Conservation (phyloP, 2,113 vertebrate genomes). For the Callithrix jacchus region DNA sequence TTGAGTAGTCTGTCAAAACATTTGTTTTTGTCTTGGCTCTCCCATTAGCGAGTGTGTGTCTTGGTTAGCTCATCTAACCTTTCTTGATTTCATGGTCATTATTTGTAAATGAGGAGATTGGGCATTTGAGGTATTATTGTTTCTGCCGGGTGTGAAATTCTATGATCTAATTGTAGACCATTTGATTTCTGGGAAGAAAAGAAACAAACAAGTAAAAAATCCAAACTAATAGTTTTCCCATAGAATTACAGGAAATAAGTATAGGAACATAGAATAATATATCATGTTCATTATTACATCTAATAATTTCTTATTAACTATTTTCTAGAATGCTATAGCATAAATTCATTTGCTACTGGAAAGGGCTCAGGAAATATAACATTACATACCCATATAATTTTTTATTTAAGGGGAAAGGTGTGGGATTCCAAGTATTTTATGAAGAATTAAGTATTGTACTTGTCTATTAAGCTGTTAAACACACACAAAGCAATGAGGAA, state of each 20-base stretch:
- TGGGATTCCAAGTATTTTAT: neutral
- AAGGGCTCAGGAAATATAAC: neutral
- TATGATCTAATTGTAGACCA: neutral
- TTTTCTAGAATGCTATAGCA: neutral
- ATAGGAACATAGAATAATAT: too few species aligned
- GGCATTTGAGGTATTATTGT: neutral
- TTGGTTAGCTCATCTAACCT: neutral
- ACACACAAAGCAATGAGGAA: neutral
- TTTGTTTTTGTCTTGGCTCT: neutral
- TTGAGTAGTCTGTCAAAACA: neutral
- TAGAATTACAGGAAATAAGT: neutral
- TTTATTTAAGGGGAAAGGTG: neutral
- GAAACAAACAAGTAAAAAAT: neutral
- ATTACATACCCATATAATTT: neutral
- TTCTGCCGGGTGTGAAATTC: neutral
- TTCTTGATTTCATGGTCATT: neutral
- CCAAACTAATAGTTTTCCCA: neutral
- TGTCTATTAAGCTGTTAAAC: neutral
- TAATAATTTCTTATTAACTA: neutral
- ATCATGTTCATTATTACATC: neutral
- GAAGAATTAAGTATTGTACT: neutral
- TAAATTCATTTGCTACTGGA: neutral
- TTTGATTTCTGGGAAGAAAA: neutral
- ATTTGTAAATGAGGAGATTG: neutral
- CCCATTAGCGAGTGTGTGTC: neutral